Evolutionary conservation across 2,797 vertebrate species (phyloP), one percentile per base, ranked within the genome.

Genomic region (Rhincodon typus): DNA sequence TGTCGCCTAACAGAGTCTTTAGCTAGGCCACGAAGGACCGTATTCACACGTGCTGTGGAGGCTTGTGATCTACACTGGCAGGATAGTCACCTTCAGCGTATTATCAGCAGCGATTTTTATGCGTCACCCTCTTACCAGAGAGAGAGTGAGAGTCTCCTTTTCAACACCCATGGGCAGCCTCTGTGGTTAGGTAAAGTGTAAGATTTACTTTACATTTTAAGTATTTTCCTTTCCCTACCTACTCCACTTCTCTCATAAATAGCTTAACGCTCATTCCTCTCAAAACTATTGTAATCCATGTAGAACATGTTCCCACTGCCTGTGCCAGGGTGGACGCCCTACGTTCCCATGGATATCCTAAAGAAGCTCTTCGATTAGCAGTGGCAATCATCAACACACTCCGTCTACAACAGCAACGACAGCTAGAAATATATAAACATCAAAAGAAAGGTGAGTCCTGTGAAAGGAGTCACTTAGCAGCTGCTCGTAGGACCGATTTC

Each of bases 61-160:
- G 99, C 99, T 62, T 99, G 99, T 95, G 99, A 99, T 97, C 98
- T 99, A 50, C 99, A 99, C 97, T 99, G 99, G 99, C 99, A 99
- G 97, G 99, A 99, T 97, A 99, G 99, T 97, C 99, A 99, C 97
- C 98, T 99, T 94, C 99, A 99, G 97, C 98, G 99, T 97, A 99
- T 99, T 97, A 99, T 99, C 97, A 99, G 98, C 98, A 99, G 99
- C 0, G 99, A 99, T 97, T 98, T 98, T 97, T 99, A 99, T 95
- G 96, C 98, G 97, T 99, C 99, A n/a, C 98, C 98, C 0, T 98
- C 98, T 96, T 99, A 99, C 97, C 99, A 99, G 97, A 98, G 98
- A 70, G 99, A 99, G 96, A 98, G 98, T 0, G 99, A 99, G 97
- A 98, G 98, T 96, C 98, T 99, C 94, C 98, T 99, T 67, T 99